These are phyloP conservation scores for Synanthedon andrenaeformis DNA, from an alignment of 2,888 invertebrate species.

Conservation along the genomic window DNA sequence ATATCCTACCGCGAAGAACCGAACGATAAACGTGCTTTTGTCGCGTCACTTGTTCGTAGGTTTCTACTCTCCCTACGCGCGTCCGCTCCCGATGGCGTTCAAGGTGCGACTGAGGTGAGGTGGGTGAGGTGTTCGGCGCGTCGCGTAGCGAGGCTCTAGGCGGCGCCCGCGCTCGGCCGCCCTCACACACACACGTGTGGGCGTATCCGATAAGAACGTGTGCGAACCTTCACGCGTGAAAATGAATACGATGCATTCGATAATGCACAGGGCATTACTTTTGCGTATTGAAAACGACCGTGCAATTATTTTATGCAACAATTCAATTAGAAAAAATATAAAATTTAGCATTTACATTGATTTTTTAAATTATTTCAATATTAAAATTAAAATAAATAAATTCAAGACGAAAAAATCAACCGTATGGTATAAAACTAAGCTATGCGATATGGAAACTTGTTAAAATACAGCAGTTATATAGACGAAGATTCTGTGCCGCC, in stretches of 20 bases:
- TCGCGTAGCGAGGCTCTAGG: constrained; percentile 16
- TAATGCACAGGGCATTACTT: constrained; percentile 18
- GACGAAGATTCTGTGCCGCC: no score
- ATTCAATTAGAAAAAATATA: no score
- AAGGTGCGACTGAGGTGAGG: constrained; percentile 32
- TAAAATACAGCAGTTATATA: no score
- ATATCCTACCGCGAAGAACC: constrained; percentile 54
- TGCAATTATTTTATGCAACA: no score
- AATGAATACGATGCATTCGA: constrained; percentile 18
- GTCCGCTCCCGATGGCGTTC: constrained; percentile 31
- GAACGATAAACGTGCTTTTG: constrained; percentile 46
- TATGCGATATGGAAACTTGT: no score
- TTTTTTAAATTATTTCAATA: no score
- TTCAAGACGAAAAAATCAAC: no score
- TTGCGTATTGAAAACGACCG: constrained; percentile 17
- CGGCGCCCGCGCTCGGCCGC: constrained; percentile 55
- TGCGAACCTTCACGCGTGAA: constrained; percentile 45
- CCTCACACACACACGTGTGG: constrained; percentile 34
- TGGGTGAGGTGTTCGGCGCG: no score
- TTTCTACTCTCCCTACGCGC: constrained; percentile 23
- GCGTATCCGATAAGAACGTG: constrained; percentile 12
- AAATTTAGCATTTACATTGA: no score
- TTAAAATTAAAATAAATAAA: no score
- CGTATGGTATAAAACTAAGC: no score
- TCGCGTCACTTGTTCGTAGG: constrained; percentile 35